These are phyloP conservation scores for Drosophila kohkoa DNA, from an alignment of 1,140 invertebrate genomes.

Conservation along the genomic window DNA sequence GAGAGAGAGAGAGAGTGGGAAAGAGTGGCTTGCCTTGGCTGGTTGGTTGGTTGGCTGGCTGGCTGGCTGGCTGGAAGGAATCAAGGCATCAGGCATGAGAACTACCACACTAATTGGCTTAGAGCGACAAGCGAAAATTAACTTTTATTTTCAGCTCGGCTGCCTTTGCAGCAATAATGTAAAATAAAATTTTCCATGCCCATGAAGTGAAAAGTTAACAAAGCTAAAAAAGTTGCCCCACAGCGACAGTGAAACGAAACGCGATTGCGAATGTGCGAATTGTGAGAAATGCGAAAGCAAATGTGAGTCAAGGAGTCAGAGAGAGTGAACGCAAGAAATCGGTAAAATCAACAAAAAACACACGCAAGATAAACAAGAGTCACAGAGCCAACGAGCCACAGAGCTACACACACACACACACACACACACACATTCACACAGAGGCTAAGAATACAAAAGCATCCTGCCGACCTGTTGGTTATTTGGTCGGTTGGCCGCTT, in stretches of 20 bases:
- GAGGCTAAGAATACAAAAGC: slow-evolving; percentile 8
- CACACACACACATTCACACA: no score
- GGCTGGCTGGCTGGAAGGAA: no score
- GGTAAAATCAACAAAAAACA: slow-evolving; percentile 82
- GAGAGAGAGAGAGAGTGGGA: no score
- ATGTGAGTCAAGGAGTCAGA: no score
- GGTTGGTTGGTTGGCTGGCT: no score
- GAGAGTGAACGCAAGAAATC: slow-evolving; percentile 49
- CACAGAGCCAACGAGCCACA: slow-evolving; percentile 1
- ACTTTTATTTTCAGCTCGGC: slow-evolving; percentile 73
- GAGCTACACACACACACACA: neutral
- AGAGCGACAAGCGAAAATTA: slow-evolving; percentile 82
- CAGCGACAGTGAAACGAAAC: slow-evolving; percentile 28
- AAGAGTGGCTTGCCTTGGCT: no score
- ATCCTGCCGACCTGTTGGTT: slow-evolving; percentile 44
- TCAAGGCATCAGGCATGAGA: neutral
- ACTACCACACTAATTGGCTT: slow-evolving; percentile 77
- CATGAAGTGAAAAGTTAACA: slow-evolving; percentile 69
- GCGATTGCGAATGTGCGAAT: neutral
- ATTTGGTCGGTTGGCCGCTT: slow-evolving; percentile 14
- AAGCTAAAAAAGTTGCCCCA: slow-evolving; percentile 57
- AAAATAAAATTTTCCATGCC: slow-evolving; percentile 71
- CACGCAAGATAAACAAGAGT: slow-evolving; percentile 72
- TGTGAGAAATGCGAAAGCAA: neutral
- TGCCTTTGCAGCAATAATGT: slow-evolving; percentile 57